Conservation (phyloP, 1,140 invertebrate genomes). For the Anastrepha obliqua region DNA sequence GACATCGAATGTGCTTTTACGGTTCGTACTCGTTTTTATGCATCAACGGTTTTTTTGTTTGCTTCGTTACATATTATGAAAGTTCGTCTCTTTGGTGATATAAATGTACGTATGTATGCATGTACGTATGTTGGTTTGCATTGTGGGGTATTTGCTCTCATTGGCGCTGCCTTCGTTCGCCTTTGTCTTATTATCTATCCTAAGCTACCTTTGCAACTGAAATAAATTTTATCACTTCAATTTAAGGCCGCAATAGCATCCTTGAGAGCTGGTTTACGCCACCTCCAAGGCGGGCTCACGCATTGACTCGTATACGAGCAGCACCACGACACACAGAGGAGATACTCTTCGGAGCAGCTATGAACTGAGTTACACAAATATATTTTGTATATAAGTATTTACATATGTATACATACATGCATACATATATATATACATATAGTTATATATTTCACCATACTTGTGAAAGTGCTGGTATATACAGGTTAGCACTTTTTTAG, state of each 20-base stretch:
- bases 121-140: not conserved
- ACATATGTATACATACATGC: not conserved
- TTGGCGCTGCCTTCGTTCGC: constrained; percentile 12
- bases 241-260: constrained; percentile 44
- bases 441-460: not conserved
- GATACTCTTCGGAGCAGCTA: not conserved
- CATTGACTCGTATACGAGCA: not conserved
- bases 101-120: not conserved
- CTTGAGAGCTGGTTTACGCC: constrained; percentile 30
- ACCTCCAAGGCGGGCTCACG: constrained; percentile 5
- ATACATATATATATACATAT: not conserved
- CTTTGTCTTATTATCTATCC: constrained; percentile 48
- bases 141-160: not conserved
- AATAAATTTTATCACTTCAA: constrained; percentile 44
- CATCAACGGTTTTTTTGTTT: not conserved
- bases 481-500: no score
- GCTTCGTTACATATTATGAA: not conserved
- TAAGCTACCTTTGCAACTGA: constrained; percentile 46
- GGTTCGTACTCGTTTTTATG: constrained; percentile 1
- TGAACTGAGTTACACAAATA: constrained; percentile 38
- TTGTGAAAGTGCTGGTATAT: constrained; percentile 11
- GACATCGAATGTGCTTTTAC: constrained; percentile 27
- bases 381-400: not conserved
- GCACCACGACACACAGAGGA: not conserved
- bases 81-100: not conserved